phyloP scores from a whole-genome alignment of 2,797 vertebrate genomes.

The Onychomys torridus region DNA sequence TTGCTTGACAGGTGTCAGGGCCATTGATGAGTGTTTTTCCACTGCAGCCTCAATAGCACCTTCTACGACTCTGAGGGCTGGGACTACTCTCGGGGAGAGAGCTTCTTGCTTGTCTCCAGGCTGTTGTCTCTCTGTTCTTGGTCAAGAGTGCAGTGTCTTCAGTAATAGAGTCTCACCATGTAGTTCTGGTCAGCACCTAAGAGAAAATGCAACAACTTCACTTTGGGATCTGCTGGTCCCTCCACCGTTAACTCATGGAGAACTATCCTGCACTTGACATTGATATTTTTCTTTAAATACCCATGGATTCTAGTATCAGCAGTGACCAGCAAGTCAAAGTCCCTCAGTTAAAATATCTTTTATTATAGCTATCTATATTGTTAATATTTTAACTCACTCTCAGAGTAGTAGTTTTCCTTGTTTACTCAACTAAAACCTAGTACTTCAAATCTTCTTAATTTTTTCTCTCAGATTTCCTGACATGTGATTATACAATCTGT shows the following conservation, averaged over 20 bases:
- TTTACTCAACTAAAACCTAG: not conserved
- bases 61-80: not conserved
- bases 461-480: constrained; percentile 12
- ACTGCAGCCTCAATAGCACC: not conserved
- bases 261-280: not conserved
- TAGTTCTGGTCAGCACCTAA: too few species aligned
- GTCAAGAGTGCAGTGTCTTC: not conserved
- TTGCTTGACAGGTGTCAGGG: not conserved
- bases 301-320: not conserved
- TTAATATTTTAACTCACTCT: not conserved
- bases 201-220: not conserved
- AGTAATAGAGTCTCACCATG: not conserved
- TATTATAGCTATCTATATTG: too few species aligned
- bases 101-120: not conserved
- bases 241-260: not conserved
- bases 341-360: too few species aligned
- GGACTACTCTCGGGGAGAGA: not conserved
- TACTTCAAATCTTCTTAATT: constrained; percentile 34
- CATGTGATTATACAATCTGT: not conserved
- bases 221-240: not conserved
- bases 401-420: not conserved
- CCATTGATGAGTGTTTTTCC: not conserved
- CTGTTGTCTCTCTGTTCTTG: not conserved
- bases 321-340: too few species aligned
- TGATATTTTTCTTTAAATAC: not conserved